Base-by-base conservation (phyloP, 2,888 invertebrate genomes). In the Octodonta nipae region DNA sequence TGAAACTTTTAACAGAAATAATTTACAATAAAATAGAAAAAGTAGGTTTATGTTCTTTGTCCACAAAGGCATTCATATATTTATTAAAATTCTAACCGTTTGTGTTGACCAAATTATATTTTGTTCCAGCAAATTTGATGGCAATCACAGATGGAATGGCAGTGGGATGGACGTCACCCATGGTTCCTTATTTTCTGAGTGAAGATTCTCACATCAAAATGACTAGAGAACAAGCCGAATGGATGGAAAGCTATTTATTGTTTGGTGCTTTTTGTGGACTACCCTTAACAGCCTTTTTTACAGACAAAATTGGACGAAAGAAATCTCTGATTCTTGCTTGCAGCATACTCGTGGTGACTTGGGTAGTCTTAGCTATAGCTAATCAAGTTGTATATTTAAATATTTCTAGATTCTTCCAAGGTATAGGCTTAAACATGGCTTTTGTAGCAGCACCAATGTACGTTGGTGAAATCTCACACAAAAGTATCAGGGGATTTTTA, bases 371-470 rank as follows among this genome's bases (percentile, higher is more conserved):
- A 4, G 50, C 53, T 4, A 29, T 47, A 2, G 52, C 52, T 5
- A 38, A 41, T 14, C 47, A 46, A 14, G 43, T 54, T 5, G 42
- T 44, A 14, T 40, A 47, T 28, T 30, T 58, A 5, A 56, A 54
- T 38, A 43, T 46, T 1, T 54, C 57, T 1, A 47, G 60, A 26
- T 52, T 58, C 30, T 35, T 59, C 15, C 49, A 53, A 3, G 61
- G 61, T 4, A 41, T 59, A 34, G 58, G 58, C 3, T 55, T 57
- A 8, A 59, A 60, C 31, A 55, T 58, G 16, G 59, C 56, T 4
- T 61, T 59, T 36, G 61, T 61, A 4, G 52, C 59, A 2, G 57
- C 56, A 0, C 61, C 60, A 6, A 59, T 58, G 56, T 60, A 58
- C 41, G 53, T 60, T 7, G 58, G 55, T 3, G 60, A 61, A 46